Percentiles rank a stretch among this genome's conserved stretches.
phyloP scores from a whole-genome alignment of 2,888 invertebrate species.

The Morpho helenor region DNA sequence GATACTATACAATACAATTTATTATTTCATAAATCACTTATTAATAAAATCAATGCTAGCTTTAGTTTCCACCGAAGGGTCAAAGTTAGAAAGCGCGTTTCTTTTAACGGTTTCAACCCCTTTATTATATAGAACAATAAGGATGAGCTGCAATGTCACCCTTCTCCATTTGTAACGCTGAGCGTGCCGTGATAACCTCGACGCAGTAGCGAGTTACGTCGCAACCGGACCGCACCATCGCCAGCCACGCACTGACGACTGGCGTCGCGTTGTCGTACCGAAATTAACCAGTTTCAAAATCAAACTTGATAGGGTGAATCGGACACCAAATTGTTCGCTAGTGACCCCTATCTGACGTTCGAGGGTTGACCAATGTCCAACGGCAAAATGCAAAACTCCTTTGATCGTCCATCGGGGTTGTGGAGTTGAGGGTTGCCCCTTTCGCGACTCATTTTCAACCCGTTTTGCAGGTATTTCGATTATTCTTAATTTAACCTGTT shows the following conservation, averaged over 20 bases:
- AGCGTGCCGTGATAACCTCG: constrained; percentile 39
- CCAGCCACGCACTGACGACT: constrained; percentile 42
- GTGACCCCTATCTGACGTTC: constrained; percentile 56
- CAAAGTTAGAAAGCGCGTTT: constrained; percentile 6
- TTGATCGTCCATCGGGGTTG: constrained; percentile 63
- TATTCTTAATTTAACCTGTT: constrained; percentile 46
- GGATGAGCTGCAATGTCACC: constrained; percentile 69
- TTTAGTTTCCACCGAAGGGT: background rate
- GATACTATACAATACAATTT: too few species aligned
- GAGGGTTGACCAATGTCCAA: constrained; percentile 56
- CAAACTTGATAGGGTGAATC: constrained; percentile 45
- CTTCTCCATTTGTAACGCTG: constrained; percentile 60
- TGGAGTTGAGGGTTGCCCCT: constrained; percentile 51
- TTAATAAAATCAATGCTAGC: too few species aligned
- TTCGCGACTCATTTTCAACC: constrained; percentile 56
- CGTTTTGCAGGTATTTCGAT: constrained; percentile 66
- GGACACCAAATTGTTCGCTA: constrained; percentile 63
- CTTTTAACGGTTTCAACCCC: constrained; percentile 47
- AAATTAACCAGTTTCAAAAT: constrained; percentile 45
- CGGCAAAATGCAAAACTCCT: constrained; percentile 65
- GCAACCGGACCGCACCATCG: constrained; percentile 72
- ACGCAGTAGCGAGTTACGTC: constrained; percentile 66
- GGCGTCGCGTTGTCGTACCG: constrained; percentile 33
- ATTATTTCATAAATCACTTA: too few species aligned
- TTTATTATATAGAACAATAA: constrained; percentile 49